A percentile compares a stretch with the other conserved stretches of the same genome.
Conservation (phyloP, 2,888 invertebrate genomes). For the Syritta pipiens region DNA sequence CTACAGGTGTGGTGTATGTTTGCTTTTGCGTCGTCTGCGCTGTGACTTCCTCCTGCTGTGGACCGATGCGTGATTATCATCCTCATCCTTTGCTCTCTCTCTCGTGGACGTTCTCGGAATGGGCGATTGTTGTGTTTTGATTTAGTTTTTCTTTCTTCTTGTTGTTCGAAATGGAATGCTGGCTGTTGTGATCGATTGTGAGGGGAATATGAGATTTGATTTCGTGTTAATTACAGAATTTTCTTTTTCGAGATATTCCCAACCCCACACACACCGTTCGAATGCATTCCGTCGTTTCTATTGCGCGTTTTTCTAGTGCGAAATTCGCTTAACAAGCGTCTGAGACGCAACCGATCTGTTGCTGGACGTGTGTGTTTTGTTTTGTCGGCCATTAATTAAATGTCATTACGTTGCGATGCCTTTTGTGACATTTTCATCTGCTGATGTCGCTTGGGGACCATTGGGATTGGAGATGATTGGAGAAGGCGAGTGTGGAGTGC, state of each 20-base stretch:
- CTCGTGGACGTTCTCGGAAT: slow-evolving; percentile 45
- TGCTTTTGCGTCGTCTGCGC: not conserved
- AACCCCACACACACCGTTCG: slow-evolving; percentile 24
- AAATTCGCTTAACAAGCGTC: slow-evolving; percentile 27
- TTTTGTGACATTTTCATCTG: not conserved
- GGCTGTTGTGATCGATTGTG: slow-evolving; percentile 68
- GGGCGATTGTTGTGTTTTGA: slow-evolving; percentile 49
- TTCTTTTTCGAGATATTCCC: slow-evolving; percentile 16
- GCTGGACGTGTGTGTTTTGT: slow-evolving; percentile 11
- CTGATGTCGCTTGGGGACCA: too few relatives aligned
- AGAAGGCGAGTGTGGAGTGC: not conserved
- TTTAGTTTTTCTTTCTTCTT: slow-evolving; percentile 6
- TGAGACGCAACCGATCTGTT: not conserved
- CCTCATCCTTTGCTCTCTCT: slow-evolving; percentile 3
- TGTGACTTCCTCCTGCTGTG: slow-evolving; percentile 45
- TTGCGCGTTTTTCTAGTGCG: slow-evolving; percentile 34
- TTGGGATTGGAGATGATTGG: slow-evolving; percentile 1
- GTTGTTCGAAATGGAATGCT: slow-evolving; percentile 42
- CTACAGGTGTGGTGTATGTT: slow-evolving; percentile 66
- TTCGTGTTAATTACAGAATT: slow-evolving; percentile 67
- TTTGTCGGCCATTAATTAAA: slow-evolving; percentile 35
- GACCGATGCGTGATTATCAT: slow-evolving; percentile 63
- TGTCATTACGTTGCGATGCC: slow-evolving; percentile 18
- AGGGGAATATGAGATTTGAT: slow-evolving; percentile 60
- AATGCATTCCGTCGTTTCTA: slow-evolving; percentile 35